Evolutionary conservation across 2,797 vertebrate genomes (phyloP).

Genomic region (Aselliscus stoliczkanus): DNA sequence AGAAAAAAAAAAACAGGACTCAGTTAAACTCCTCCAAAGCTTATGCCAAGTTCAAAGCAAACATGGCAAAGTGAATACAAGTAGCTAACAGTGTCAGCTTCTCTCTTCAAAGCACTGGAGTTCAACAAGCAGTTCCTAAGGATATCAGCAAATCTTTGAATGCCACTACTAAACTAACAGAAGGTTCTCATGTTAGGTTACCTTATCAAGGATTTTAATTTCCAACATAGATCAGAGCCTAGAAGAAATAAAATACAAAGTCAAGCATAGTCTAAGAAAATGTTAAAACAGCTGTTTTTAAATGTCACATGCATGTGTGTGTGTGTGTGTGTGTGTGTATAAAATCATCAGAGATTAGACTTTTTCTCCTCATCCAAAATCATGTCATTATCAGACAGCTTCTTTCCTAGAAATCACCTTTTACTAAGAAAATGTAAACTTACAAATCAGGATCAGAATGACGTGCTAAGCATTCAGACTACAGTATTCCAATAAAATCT

Average conservation of each 20-base stretch:
- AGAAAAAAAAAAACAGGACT: background rate
- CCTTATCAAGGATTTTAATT: conserved; percentile 87
- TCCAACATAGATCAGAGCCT: conserved; percentile 73
- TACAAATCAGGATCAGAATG: background rate
- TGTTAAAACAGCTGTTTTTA: conserved; percentile 16
- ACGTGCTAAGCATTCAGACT: background rate
- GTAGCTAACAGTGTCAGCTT: conserved; percentile 85
- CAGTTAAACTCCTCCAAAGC: background rate
- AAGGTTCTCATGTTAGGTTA: conserved; percentile 82
- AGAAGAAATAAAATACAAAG: conserved; percentile 37
- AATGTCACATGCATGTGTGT: background rate
- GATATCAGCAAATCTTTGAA: conserved; percentile 85
- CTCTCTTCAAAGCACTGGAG: conserved; percentile 82
- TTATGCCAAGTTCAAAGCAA: conserved; percentile 21
- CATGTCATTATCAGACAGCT: background rate
- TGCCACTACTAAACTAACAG: conserved; percentile 79
- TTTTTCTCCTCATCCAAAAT: conserved; percentile 22
- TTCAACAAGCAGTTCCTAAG: conserved; percentile 84
- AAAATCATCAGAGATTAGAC: background rate
- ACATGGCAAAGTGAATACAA: conserved; percentile 82
- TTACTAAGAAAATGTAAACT: background rate
- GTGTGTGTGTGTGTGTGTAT: background rate
- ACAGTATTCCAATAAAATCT: background rate
- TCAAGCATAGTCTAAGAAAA: conserved; percentile 9
- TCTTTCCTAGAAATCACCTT: conserved; percentile 5